Evolutionary conservation across 1,140 invertebrate genomes (phyloP), one percentile per base, ranked within the genome.

Genomic region (Nebria ingens): DNA sequence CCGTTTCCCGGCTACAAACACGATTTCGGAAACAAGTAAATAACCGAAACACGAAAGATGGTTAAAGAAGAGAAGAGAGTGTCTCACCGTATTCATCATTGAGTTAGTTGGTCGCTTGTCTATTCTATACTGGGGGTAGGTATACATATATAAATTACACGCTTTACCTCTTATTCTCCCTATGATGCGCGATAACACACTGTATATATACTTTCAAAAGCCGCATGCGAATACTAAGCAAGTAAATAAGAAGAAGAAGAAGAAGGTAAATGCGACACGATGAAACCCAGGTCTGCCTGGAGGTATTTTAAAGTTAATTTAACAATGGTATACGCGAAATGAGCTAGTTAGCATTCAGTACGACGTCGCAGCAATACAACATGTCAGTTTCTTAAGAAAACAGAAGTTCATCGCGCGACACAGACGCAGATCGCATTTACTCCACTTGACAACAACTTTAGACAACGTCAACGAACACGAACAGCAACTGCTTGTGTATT

Each of bases 261-360:
- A n/a, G n/a, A n/a, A n/a, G n/a, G n/a, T n/a, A n/a, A n/a, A n/a
- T n/a, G n/a, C n/a, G n/a, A n/a, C n/a, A n/a, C n/a, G n/a, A n/a
- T n/a, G n/a, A n/a, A n/a, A n/a, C n/a, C 42, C 17, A 6, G 19
- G 19, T 11, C 6, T 20, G 21, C 50, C 50, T 51, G 50, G 15
- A 22, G 50, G 19, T 22, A 51, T 51, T 51, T 51, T 20, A 51
- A 51, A 51, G 50, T 51, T 51, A 51, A 51, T 51, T 51, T 51
- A 51, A 51, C 50, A 51, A 51, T 51, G 15, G 50, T n/a, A n/a
- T 22, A 51, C 50, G 21, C 3, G 11, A 20, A 51, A 51, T 51
- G 50, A 51, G 50, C 17, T 51, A 51, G 50, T 51, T 51, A 51
- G 50, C 19, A 51, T 51, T 20, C 50, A 21, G 17, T 11, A 17